Evolutionary conservation across 2,113 vertebrate genomes (phyloP).

Genomic region (Nibea coibor): DNA sequence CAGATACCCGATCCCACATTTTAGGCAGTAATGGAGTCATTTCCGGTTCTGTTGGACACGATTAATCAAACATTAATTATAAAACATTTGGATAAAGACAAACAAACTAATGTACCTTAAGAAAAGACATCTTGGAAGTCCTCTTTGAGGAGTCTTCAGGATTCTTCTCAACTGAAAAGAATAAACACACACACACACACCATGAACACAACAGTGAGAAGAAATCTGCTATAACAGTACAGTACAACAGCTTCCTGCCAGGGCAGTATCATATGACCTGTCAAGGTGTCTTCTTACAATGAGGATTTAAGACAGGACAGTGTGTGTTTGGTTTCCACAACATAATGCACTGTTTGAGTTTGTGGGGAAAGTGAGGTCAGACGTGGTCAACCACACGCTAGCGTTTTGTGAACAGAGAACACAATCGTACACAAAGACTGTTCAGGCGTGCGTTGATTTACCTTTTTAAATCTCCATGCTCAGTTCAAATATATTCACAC

Average conservation of each 20-base stretch:
- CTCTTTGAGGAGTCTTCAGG: conserved; percentile 60
- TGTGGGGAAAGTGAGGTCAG: not conserved
- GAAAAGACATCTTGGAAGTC: conserved; percentile 69
- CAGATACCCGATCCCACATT: too few species aligned
- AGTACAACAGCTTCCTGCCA: conserved; percentile 4
- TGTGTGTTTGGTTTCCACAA: conserved; percentile 15
- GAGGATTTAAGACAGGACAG: not conserved
- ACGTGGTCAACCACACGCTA: not conserved
- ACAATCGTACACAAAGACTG: not conserved
- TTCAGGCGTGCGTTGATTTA: too few species aligned
- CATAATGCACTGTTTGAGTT: not conserved
- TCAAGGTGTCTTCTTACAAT: not conserved
- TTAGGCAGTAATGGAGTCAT: too few species aligned
- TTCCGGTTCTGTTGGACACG: too few species aligned
- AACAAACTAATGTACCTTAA: conserved; percentile 74
- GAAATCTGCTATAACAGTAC: not conserved
- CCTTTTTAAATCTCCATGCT: too few species aligned
- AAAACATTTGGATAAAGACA: not conserved
- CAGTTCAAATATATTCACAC: not conserved
- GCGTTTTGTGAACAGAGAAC: not conserved
- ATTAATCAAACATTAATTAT: not conserved
- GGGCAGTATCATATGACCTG: not conserved
- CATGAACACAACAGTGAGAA: conserved; percentile 2
- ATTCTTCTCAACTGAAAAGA: conserved; percentile 71
- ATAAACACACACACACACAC: conserved; percentile 36